Percentiles rank a stretch among this genome's conserved stretches.
Evolutionary conservation across 2,113 vertebrate species (phyloP).

Genomic region (Romanogobio albipinnatus): DNA sequence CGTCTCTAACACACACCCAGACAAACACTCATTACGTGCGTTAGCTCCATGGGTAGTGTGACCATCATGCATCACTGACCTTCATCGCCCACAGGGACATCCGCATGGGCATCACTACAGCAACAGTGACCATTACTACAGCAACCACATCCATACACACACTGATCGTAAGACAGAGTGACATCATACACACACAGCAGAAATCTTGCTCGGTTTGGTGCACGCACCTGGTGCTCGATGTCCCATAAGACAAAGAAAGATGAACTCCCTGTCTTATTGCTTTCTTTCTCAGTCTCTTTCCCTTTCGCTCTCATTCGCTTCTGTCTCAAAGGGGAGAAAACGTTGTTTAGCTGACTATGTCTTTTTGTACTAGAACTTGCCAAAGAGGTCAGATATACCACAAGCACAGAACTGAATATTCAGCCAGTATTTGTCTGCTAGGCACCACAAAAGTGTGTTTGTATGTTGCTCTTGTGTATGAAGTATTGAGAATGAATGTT

Average conservation of each 20-base stretch:
- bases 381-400: slow-evolving; percentile 33
- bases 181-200: slow-evolving; percentile 32
- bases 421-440: slow-evolving; percentile 7
- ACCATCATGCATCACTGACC: slow-evolving; percentile 43
- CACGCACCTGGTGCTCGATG: slow-evolving; percentile 45
- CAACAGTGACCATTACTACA: slow-evolving; percentile 32
- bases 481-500: neutral
- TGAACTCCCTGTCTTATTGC: slow-evolving; percentile 28
- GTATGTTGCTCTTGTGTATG: neutral
- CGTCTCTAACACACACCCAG: neutral
- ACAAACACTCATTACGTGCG: slow-evolving; percentile 36
- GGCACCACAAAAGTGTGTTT: slow-evolving; percentile 7
- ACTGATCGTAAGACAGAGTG: neutral
- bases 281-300: slow-evolving; percentile 29
- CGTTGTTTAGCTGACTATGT: slow-evolving; percentile 43
- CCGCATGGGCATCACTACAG: slow-evolving; percentile 41
- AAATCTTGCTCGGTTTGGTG: slow-evolving; percentile 24
- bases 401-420: slow-evolving; percentile 11
- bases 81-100: slow-evolving; percentile 25
- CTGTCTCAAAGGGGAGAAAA: slow-evolving; percentile 22
- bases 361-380: slow-evolving; percentile 30
- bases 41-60: slow-evolving; percentile 36
- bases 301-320: neutral
- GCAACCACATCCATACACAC: slow-evolving; percentile 44
- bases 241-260: slow-evolving; percentile 44